Percentiles rank a stretch among this genome's conserved stretches.
phyloP scores from a whole-genome alignment of 2,113 vertebrate genomes.

The Apteryx mantelli region DNA sequence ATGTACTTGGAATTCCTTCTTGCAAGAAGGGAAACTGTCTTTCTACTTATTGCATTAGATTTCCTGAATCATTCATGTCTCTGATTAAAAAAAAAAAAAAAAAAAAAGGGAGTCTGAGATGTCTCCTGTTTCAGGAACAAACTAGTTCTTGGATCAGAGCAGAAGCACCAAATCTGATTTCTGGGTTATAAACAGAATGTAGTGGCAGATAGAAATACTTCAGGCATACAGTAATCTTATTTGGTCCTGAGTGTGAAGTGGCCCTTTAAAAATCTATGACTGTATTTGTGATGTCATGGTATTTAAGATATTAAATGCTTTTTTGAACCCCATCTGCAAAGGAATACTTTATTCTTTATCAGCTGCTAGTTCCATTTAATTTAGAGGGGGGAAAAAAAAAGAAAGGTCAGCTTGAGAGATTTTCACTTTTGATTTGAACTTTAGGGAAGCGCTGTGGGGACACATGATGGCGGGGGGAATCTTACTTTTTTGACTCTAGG shows the following conservation, averaged over 20 bases:
- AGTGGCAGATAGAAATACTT: not conserved
- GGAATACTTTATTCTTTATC: not conserved
- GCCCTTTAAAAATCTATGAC: not conserved
- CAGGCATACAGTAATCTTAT: not conserved
- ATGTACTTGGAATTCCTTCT: rapidly evolving
- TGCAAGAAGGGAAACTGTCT: rapidly evolving
- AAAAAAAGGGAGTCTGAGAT: not conserved
- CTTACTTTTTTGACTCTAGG: not conserved
- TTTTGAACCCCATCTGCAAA: not conserved
- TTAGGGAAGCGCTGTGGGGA: not conserved
- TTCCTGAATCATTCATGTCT: rapidly evolving
- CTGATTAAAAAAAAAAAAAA: not conserved
- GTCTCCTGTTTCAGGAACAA: not conserved
- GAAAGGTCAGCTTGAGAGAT: not conserved
- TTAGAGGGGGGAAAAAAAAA: not conserved
- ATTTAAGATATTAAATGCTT: conserved; percentile 2
- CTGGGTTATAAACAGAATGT: conserved; percentile 17
- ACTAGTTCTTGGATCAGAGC: not conserved
- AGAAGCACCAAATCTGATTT: not conserved
- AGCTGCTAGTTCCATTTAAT: not conserved
- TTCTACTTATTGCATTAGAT: not conserved
- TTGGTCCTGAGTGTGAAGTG: conserved; percentile 1
- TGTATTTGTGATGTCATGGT: not conserved
- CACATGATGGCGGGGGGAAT: rapidly evolving
- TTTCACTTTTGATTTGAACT: not conserved